phyloP scores from a whole-genome alignment of 2,113 vertebrate genomes.

The Ranitomeya variabilis region DNA sequence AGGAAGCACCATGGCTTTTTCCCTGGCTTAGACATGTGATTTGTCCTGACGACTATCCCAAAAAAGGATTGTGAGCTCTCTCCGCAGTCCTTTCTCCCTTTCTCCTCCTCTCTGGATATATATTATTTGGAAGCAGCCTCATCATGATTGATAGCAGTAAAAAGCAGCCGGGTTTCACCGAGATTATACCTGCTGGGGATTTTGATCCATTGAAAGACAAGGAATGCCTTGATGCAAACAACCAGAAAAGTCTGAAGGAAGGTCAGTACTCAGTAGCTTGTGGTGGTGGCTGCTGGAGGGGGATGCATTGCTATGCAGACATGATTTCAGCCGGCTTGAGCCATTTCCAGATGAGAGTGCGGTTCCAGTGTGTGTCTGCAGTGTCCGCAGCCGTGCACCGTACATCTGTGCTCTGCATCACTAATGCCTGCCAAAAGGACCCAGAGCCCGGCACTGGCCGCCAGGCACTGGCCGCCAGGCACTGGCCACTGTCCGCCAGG shows the following conservation, averaged over 20 bases:
- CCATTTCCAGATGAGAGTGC: slow-evolving; percentile 30
- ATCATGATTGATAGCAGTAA: slow-evolving; percentile 83
- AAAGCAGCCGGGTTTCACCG: slow-evolving; percentile 75
- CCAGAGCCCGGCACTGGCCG: neutral
- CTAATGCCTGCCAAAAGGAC: neutral
- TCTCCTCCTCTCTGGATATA: slow-evolving; percentile 55
- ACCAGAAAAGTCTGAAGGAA: slow-evolving; percentile 82
- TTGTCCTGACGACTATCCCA: slow-evolving; percentile 48
- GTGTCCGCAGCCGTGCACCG: slow-evolving; percentile 28
- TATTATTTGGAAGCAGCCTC: slow-evolving; percentile 64
- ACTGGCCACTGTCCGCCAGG: neutral
- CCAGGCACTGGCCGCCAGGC: neutral
- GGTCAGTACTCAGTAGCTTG: slow-evolving; percentile 78
- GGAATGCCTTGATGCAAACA: slow-evolving; percentile 76
- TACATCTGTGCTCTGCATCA: slow-evolving; percentile 51
- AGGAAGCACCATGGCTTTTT: slow-evolving; percentile 62
- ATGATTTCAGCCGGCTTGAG: slow-evolving; percentile 19
- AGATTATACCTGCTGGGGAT: slow-evolving; percentile 72
- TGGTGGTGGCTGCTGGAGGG: slow-evolving; percentile 4
- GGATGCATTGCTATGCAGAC: slow-evolving; percentile 18
- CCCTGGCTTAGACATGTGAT: slow-evolving; percentile 39
- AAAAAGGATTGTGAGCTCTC: neutral
- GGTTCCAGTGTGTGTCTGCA: slow-evolving; percentile 36
- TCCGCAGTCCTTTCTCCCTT: neutral
- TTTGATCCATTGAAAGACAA: slow-evolving; percentile 75